A percentile compares a stretch with the other conserved stretches of the same genome.
Evolutionary conservation across 2,797 vertebrate species (phyloP).

Genomic region (Passerculus sandwichensis): DNA sequence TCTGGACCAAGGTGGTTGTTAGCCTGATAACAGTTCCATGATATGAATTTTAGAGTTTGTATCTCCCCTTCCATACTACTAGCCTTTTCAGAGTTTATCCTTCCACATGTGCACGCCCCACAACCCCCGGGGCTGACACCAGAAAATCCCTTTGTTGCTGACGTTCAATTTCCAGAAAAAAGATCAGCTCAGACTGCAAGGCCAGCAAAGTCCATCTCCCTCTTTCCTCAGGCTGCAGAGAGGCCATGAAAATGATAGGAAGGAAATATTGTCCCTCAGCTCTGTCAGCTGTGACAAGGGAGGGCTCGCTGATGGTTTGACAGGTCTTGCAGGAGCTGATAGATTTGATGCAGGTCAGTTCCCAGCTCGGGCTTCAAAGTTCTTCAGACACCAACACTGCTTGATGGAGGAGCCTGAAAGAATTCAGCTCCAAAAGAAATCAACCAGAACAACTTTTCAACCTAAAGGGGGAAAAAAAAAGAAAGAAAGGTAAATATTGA

Average conservation of each 20-base stretch:
- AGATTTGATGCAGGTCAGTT: not conserved
- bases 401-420: not conserved
- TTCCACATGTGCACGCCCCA: accelerated
- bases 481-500: not conserved
- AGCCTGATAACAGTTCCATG: not conserved
- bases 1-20: not conserved
- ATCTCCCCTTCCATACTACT: not conserved
- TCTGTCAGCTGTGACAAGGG: not conserved
- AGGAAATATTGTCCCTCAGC: not conserved
- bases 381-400: not conserved
- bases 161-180: not conserved
- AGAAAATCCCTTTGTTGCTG: not conserved
- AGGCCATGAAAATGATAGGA: not conserved
- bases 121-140: not conserved
- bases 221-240: not conserved
- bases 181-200: not conserved
- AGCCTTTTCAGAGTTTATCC: not conserved
- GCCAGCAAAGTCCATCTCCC: not conserved
- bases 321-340: not conserved
- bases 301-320: not conserved
- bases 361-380: not conserved
- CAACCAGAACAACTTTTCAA: constrained; percentile 5
- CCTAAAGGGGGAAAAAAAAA: not conserved
- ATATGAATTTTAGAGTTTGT: not conserved
- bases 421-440: not conserved